Evolutionary conservation across 2,888 invertebrate species (phyloP), one percentile per base, ranked within the genome.

Genomic region (Petrolisthes cinctipes): DNA sequence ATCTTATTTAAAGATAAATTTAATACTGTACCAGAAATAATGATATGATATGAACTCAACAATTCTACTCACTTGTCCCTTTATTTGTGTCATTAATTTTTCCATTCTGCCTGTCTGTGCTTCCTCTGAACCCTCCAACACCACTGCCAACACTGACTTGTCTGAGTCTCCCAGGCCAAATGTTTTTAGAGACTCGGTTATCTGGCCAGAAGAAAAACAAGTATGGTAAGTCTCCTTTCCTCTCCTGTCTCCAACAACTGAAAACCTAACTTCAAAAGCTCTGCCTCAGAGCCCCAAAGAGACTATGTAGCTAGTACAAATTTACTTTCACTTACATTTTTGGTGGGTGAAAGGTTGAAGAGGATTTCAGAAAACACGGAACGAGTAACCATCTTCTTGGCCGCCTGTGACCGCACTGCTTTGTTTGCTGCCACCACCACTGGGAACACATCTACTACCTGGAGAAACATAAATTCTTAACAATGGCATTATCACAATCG

Each of bases 381-480:
- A 7, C 86, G 79, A 17, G 86, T 86, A 23, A 75, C 57, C 86
- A 86, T 83, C 83, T 86, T 86, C 9, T 75, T 79, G 23, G 66
- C 53, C 20, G 78, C 71, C 20, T 56, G 66, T 53, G 78, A 68
- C 56, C 86, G 51, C n/a, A 83, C 83, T 54, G 86, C 86, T 68
- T 78, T 83, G 83, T 86, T 86, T n/a, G 86, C 83, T 20, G 86
- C 86, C 14, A 83, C 83, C 56, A 79, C n/a, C 61, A 86, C 78
- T 68, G 82, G 86, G 79, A 86, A 86, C 4, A 82, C n/a, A 37
- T 76, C 82, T 14, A 81, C 86, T 11, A 83, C 56, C 86, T 86
- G 79, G 11, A 78, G 57, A 37, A 75, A 37, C 37, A 37, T 37
- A 37, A 37, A 37, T 51, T 78, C 51, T 78, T 37, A 11, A 17